phyloP scores from a whole-genome alignment of 2,113 vertebrate genomes.

The Suncus etruscus region DNA sequence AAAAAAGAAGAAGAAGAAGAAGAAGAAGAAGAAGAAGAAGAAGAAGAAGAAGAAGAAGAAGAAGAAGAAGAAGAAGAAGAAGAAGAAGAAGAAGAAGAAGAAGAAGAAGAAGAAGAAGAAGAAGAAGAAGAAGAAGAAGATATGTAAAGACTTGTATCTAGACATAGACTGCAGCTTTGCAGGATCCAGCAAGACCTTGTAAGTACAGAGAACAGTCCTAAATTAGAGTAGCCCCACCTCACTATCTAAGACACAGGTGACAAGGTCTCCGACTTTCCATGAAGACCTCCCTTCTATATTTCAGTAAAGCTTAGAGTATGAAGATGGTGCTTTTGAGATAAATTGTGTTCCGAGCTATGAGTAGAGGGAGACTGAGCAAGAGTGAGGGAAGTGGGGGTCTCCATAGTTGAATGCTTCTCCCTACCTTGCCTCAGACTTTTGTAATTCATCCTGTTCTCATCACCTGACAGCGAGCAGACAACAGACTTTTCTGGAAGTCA shows the following conservation, averaged over 20 bases:
- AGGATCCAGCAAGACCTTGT: background rate
- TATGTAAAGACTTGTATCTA: too few relatives aligned
- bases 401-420: background rate
- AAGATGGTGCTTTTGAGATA: conserved; percentile 26
- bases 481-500: conserved; percentile 53
- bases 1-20: too few relatives aligned
- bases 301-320: background rate
- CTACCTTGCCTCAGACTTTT: background rate
- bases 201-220: background rate
- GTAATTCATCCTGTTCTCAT: conserved; percentile 26
- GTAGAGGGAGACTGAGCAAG: background rate
- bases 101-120: too few relatives aligned
- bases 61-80: too few relatives aligned
- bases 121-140: background rate
- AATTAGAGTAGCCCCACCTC: background rate
- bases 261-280: background rate
- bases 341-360: background rate
- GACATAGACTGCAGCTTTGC: background rate
- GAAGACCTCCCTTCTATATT: conserved; percentile 11
- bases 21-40: too few relatives aligned
- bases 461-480: conserved; percentile 45
- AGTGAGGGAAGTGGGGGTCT: background rate
- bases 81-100: too few relatives aligned
- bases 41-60: too few relatives aligned
- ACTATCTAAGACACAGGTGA: conserved; percentile 3